Conservation (phyloP, 2,797 vertebrate species). For the Sebastes vulpes region DNA sequence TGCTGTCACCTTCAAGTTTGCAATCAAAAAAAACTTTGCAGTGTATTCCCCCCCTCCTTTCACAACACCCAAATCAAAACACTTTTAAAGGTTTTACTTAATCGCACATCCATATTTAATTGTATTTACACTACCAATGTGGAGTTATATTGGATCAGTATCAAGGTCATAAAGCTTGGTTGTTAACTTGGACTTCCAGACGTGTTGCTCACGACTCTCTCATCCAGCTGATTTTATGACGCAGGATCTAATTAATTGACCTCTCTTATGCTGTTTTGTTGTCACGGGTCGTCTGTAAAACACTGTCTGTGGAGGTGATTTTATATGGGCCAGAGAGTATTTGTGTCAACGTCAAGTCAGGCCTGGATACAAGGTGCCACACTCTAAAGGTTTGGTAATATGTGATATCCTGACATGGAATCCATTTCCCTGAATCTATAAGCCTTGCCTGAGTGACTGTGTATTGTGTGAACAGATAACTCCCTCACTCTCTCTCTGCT, state of each 20-base stretch:
- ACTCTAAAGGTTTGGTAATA: constrained; percentile 72
- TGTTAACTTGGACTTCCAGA: constrained; percentile 70
- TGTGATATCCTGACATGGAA: constrained; percentile 80
- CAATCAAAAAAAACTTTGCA: constrained; percentile 55
- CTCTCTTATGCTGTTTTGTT: constrained; percentile 68
- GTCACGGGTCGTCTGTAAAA: constrained; percentile 64
- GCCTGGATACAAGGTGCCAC: constrained; percentile 70
- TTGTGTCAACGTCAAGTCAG: constrained; percentile 70
- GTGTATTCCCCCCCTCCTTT: constrained; percentile 24
- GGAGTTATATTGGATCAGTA: constrained; percentile 69
- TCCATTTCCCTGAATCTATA: constrained; percentile 80
- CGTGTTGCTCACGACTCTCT: constrained; percentile 61
- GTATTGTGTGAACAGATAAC: constrained; percentile 77
- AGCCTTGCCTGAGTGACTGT: constrained; percentile 78
- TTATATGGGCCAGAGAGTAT: constrained; percentile 65
- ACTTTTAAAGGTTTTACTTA: constrained; percentile 71
- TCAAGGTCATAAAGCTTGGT: constrained; percentile 73
- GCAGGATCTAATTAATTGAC: constrained; percentile 77
- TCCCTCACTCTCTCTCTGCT: constrained; percentile 38
- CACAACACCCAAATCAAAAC: constrained; percentile 45
- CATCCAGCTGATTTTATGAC: constrained; percentile 75
- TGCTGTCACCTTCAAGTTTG: constrained; percentile 76
- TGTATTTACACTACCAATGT: constrained; percentile 78
- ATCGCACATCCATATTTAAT: constrained; percentile 70
- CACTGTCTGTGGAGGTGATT: constrained; percentile 65